A percentile compares a stretch with the other conserved stretches of the same genome.
Evolutionary conservation across 2,888 invertebrate genomes (phyloP).

Genomic region (Lottia scabra): DNA sequence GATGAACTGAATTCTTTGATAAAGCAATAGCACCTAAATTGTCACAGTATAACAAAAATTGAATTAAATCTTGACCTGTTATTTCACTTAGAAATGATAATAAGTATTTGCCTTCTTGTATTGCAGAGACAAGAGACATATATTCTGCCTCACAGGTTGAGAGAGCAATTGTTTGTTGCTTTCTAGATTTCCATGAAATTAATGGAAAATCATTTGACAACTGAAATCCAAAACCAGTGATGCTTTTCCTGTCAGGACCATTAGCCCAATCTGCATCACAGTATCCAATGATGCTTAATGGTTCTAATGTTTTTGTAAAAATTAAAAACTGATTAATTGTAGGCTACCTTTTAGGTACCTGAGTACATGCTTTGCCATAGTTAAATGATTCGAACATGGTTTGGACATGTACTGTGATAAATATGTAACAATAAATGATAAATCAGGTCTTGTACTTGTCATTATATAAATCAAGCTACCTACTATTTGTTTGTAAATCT

Average conservation of each 20-base stretch:
- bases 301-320: slow-evolving; percentile 3
- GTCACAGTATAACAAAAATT: too few species aligned
- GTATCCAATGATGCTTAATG: neutral
- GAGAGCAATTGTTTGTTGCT: slow-evolving; percentile 33
- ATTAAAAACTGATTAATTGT: slow-evolving; percentile 5
- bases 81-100: too few species aligned
- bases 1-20: neutral
- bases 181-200: slow-evolving; percentile 27
- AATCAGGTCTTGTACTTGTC: slow-evolving; percentile 19
- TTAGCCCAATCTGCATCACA: slow-evolving; percentile 9
- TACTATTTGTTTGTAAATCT: neutral
- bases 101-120: slow-evolving; percentile 9
- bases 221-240: too few species aligned
- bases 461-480: slow-evolving; percentile 21
- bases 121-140: too few species aligned
- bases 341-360: slow-evolving; percentile 13
- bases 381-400: slow-evolving; percentile 2
- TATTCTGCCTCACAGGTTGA: slow-evolving; percentile 46
- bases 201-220: slow-evolving; percentile 14
- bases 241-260: too few species aligned
- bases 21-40: neutral
- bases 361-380: slow-evolving; percentile 16
- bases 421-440: slow-evolving; percentile 14
- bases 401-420: slow-evolving; percentile 21
- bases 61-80: neutral